phyloP scores from a whole-genome alignment of 2,888 invertebrate species.

The Marasmarcha lunaedactyla region DNA sequence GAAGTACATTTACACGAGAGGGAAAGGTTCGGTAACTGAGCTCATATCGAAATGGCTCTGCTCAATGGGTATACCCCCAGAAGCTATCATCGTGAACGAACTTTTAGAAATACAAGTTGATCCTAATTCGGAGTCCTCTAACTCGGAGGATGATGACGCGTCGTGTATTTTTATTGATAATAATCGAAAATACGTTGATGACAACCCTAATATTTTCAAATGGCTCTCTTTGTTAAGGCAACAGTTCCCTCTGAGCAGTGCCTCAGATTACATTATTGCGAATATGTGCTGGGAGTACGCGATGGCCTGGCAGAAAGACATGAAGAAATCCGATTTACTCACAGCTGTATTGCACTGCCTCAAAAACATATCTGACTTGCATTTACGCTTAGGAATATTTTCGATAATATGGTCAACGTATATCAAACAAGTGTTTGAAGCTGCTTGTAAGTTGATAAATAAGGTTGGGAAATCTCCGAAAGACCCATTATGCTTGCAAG shows the following conservation, averaged over 20 bases:
- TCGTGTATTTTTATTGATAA: constrained; percentile 41
- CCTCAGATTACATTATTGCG: constrained; percentile 81
- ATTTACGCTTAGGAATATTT: constrained; percentile 82
- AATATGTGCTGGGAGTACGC: constrained; percentile 95
- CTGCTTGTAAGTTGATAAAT: constrained; percentile 79
- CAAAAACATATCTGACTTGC: constrained; percentile 73
- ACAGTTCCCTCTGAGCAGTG: constrained; percentile 89
- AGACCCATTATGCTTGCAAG: constrained; percentile 84
- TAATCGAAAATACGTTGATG: constrained; percentile 37
- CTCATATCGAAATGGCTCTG: constrained; percentile 89
- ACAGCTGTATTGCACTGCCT: constrained; percentile 80
- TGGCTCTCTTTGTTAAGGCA: constrained; percentile 74
- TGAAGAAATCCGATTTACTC: constrained; percentile 74
- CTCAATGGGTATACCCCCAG: constrained; percentile 77
- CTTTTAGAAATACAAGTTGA: constrained; percentile 33
- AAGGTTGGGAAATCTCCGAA: constrained; percentile 88
- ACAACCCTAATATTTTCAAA: constrained; percentile 67
- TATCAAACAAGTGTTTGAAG: constrained; percentile 83
- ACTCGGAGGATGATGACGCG: constrained; percentile 28
- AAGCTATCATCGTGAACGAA: constrained; percentile 69
- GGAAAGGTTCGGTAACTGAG: constrained; percentile 89
- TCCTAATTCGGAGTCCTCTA: constrained; percentile 18
- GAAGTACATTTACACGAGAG: constrained; percentile 73
- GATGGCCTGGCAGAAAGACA: constrained; percentile 86
- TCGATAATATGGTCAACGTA: constrained; percentile 91